A percentile compares a stretch with the other conserved stretches of the same genome.
Conservation (phyloP, 2,113 vertebrate genomes). For the Albula glossodonta region DNA sequence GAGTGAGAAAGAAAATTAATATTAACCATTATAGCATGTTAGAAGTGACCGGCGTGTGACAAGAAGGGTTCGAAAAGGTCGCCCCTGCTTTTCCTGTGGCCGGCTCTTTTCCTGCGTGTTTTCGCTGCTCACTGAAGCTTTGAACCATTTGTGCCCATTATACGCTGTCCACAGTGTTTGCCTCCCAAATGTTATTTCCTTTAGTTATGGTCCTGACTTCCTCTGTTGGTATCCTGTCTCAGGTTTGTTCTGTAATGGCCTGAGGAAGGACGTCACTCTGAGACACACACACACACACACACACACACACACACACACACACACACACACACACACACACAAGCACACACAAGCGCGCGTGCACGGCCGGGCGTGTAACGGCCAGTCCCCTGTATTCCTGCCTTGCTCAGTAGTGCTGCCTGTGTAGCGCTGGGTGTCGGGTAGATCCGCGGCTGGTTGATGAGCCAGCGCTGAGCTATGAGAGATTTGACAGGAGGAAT, state of each 20-base stretch:
- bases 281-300: slow-evolving; percentile 7
- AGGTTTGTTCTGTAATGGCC: neutral
- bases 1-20: neutral
- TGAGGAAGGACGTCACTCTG: neutral
- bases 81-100: neutral
- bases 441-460: neutral
- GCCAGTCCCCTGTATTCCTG: neutral
- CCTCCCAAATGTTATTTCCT: neutral
- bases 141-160: neutral
- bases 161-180: neutral
- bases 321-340: slow-evolving; percentile 13
- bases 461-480: neutral
- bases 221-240: neutral
- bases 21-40: neutral
- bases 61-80: neutral
- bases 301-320: slow-evolving; percentile 13
- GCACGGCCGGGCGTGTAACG: neutral
- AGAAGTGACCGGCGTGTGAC: neutral
- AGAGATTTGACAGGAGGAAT: neutral
- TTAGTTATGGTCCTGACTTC: neutral
- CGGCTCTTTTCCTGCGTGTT: neutral
- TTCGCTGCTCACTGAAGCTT: neutral
- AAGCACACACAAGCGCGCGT: neutral
- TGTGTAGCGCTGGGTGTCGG: neutral
- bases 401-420: neutral